A percentile compares a stretch with the other conserved stretches of the same genome.
These are phyloP conservation scores for Muscicapa adusta DNA, from an alignment of 2,113 vertebrate genomes.

Conservation along the genomic window DNA sequence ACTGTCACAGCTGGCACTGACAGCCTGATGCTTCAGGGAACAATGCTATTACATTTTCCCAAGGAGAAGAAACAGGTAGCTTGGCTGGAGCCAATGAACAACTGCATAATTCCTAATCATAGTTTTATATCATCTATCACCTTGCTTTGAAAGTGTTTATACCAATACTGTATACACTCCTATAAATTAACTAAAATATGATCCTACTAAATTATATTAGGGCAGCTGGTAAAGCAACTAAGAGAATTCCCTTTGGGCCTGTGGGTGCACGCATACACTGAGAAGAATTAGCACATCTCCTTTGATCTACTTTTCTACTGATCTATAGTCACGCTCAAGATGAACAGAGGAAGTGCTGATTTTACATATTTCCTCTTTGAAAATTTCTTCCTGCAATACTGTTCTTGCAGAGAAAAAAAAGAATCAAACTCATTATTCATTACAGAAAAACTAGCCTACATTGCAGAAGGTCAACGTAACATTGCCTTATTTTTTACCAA, in stretches of 20 bases:
- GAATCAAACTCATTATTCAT: neutral
- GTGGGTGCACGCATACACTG: rapidly evolving
- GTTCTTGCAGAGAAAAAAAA: neutral
- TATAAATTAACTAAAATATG: neutral
- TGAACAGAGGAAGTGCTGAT: neutral
- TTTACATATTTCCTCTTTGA: neutral
- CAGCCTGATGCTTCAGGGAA: neutral
- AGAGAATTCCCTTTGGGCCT: neutral
- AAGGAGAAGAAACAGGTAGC: neutral
- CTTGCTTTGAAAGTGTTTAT: neutral
- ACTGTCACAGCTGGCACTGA: slow-evolving; percentile 8
- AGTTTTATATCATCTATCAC: neutral
- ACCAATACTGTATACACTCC: neutral
- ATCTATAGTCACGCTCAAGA: neutral
- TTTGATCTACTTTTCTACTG: slow-evolving; percentile 10
- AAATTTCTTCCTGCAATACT: neutral
- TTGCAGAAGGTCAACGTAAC: neutral
- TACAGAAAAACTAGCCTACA: neutral
- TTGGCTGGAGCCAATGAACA: neutral
- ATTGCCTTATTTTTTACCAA: neutral
- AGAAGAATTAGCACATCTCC: neutral
- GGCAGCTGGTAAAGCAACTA: neutral
- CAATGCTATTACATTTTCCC: neutral
- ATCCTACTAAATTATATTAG: neutral
- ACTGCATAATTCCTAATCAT: neutral